These are phyloP conservation scores for Esox niger DNA, from an alignment of 2,113 vertebrate species.

Conservation along the genomic window DNA sequence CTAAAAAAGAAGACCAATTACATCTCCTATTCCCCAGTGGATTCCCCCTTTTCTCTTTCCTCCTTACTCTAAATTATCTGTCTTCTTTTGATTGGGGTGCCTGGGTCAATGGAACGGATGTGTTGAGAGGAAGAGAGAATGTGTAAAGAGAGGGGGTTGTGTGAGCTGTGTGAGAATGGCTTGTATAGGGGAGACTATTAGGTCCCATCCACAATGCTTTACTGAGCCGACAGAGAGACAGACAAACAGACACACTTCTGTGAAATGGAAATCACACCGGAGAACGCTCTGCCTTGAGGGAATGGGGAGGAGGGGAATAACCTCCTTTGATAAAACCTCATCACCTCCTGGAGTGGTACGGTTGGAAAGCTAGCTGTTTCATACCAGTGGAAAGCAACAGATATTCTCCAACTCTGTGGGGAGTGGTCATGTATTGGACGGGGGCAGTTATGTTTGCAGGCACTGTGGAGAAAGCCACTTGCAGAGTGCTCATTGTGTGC, in stretches of 20 bases:
- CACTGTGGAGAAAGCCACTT: no score
- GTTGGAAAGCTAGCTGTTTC: no score
- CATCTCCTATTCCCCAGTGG: slow-evolving; percentile 54
- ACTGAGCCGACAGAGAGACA: neutral
- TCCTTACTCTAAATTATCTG: slow-evolving; percentile 53
- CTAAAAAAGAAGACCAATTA: slow-evolving; percentile 61
- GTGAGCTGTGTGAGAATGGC: neutral
- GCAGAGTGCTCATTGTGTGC: no score
- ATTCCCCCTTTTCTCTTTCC: slow-evolving; percentile 17
- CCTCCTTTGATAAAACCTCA: no score
- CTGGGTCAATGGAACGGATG: slow-evolving; percentile 38
- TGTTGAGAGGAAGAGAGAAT: slow-evolving; percentile 30
- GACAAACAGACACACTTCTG: neutral
- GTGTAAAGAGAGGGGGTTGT: neutral
- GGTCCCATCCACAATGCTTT: no score
- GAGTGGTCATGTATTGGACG: no score
- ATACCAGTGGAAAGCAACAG: no score
- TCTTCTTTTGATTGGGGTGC: slow-evolving; percentile 68
- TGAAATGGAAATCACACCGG: neutral
- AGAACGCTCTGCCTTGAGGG: neutral
- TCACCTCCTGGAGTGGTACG: no score
- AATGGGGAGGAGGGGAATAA: no score
- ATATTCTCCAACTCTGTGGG: no score
- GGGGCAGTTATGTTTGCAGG: no score
- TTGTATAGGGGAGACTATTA: slow-evolving; percentile 1